Percentiles rank a stretch among this genome's conserved stretches.
Conservation (phyloP, 23 tunicate genomes). For the Halocynthia roretzi region DNA sequence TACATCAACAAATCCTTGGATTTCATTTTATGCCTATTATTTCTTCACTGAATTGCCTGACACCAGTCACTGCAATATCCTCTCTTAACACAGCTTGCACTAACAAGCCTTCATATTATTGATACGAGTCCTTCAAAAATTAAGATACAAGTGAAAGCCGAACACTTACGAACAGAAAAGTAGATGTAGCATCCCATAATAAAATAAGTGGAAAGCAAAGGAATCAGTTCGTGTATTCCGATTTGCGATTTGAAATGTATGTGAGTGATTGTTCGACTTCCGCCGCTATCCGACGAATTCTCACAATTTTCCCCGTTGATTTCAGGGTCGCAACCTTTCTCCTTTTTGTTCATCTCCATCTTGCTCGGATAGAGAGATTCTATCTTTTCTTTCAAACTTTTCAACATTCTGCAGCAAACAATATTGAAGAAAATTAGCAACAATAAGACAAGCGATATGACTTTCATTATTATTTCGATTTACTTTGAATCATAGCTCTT, state of each 20-base stretch:
- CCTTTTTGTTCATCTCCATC: background rate
- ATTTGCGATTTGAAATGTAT: conserved; percentile 59
- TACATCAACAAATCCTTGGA: too few relatives aligned
- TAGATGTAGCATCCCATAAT: conserved; percentile 83
- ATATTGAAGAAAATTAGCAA: background rate
- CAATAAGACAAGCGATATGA: background rate
- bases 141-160: background rate
- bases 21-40: too few relatives aligned
- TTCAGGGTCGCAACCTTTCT: too few relatives aligned
- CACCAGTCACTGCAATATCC: too few relatives aligned
- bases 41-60: too few relatives aligned
- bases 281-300: conserved; percentile 28
- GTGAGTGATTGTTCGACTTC: conserved; percentile 46
- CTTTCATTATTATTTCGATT: background rate
- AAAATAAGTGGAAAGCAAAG: conserved; percentile 62
- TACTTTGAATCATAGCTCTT: conserved; percentile 52
- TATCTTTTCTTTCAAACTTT: conserved; percentile 3
- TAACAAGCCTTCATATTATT: too few relatives aligned
- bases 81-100: too few relatives aligned
- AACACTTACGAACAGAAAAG: conserved; percentile 74
- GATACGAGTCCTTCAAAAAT: too few relatives aligned
- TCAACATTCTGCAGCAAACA: conserved; percentile 1
- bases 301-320: conserved; percentile 17
- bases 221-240: conserved; percentile 44
- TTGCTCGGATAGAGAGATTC: conserved; percentile 12